phyloP scores from a whole-genome alignment of 2,888 invertebrate species.

The Cheilosia soror region DNA sequence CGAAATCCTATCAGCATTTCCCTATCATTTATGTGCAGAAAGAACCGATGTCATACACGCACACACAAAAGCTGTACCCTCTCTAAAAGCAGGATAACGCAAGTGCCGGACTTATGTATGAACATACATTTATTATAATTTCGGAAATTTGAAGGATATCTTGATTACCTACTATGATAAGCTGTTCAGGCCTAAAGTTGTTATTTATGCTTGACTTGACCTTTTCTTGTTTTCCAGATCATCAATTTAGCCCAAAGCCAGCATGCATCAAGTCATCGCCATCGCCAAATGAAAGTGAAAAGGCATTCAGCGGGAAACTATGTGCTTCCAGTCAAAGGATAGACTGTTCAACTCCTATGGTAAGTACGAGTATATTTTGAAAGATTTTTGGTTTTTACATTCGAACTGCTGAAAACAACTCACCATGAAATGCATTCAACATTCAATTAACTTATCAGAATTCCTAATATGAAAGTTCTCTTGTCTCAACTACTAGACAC shows the following conservation, averaged over 20 bases:
- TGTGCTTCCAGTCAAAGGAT: slow-evolving; percentile 62
- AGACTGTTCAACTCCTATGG: slow-evolving; percentile 52
- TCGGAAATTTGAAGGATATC: background rate
- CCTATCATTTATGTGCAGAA: slow-evolving; percentile 21
- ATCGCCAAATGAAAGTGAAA: slow-evolving; percentile 58
- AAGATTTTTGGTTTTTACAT: background rate
- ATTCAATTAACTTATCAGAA: background rate
- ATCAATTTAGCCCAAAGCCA: slow-evolving; percentile 55
- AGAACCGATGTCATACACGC: slow-evolving; percentile 6
- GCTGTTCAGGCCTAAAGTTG: background rate
- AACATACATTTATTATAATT: slow-evolving; percentile 7
- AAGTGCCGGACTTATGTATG: background rate
- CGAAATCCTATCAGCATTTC: slow-evolving; percentile 34
- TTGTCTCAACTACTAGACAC: background rate
- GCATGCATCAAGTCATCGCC: slow-evolving; percentile 46
- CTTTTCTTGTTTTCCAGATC: slow-evolving; percentile 52
- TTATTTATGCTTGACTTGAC: slow-evolving; percentile 24
- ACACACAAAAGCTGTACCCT: background rate
- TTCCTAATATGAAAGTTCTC: background rate
- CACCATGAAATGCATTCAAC: background rate
- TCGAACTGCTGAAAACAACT: background rate
- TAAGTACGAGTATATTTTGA: slow-evolving; percentile 28
- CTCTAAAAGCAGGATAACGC: background rate
- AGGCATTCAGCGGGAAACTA: slow-evolving; percentile 41
- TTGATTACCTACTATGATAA: background rate